Evolutionary conservation across 2,888 invertebrate genomes (phyloP).

Genomic region (Pegoplata infirma): DNA sequence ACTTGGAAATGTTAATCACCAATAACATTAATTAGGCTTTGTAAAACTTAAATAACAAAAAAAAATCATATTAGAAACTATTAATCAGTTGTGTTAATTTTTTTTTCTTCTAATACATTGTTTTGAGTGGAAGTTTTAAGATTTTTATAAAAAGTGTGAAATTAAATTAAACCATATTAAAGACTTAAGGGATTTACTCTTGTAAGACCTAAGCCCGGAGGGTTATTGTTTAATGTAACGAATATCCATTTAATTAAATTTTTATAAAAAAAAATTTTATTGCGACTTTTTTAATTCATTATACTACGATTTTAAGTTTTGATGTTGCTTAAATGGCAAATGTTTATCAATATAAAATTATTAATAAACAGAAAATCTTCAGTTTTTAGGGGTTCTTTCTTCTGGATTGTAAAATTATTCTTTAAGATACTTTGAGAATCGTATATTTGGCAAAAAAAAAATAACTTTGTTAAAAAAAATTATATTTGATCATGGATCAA

Average conservation of each 20-base stretch:
- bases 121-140: neutral
- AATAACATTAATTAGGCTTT: slow-evolving; percentile 25
- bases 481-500: no score
- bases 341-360: no score
- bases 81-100: neutral
- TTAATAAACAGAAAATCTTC: no score
- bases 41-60: neutral
- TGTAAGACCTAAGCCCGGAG: no score
- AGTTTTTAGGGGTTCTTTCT: no score
- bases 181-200: neutral
- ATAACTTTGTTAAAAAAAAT: no score
- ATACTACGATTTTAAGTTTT: no score
- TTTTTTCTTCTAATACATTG: neutral
- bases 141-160: neutral
- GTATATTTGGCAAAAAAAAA: no score
- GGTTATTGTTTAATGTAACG: neutral
- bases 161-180: slow-evolving; percentile 4
- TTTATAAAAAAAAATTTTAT: neutral
- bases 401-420: no score
- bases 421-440: no score
- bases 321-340: no score
- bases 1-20: slow-evolving; percentile 14
- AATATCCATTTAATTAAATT: neutral
- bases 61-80: neutral
- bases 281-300: no score